Conservation (phyloP, 2,113 vertebrate species). For the Erythrocebus patas region DNA sequence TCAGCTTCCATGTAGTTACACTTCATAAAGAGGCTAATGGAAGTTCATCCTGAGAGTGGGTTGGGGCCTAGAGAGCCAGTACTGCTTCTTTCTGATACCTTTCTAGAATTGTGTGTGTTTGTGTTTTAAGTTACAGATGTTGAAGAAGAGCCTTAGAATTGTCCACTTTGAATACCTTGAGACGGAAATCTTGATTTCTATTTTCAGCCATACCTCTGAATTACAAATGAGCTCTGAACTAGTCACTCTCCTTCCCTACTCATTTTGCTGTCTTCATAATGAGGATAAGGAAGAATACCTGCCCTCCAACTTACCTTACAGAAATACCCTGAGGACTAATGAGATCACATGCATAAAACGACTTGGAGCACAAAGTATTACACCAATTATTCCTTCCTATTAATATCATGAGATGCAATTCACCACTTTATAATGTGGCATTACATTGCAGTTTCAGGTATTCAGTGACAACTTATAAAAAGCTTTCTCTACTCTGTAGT, state of each 20-base stretch:
- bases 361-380: slow-evolving; percentile 32
- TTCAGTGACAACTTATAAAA: slow-evolving; percentile 30
- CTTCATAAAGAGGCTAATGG: neutral
- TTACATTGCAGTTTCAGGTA: neutral
- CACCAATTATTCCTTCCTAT: slow-evolving; percentile 45
- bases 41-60: neutral
- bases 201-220: neutral
- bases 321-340: neutral
- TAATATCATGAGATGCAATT: slow-evolving; percentile 41
- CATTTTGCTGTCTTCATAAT: neutral
- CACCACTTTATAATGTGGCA: neutral
- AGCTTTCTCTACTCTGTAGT: neutral
- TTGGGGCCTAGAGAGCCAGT: neutral
- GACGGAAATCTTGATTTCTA: neutral
- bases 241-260: neutral
- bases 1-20: neutral
- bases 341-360: neutral
- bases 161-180: neutral
- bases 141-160: neutral
- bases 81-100: neutral
- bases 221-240: neutral
- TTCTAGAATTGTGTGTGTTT: neutral
- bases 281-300: neutral
- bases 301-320: neutral
- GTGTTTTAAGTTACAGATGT: neutral